Evolutionary conservation across 2,113 vertebrate species (phyloP).

Genomic region (Suricata suricatta): DNA sequence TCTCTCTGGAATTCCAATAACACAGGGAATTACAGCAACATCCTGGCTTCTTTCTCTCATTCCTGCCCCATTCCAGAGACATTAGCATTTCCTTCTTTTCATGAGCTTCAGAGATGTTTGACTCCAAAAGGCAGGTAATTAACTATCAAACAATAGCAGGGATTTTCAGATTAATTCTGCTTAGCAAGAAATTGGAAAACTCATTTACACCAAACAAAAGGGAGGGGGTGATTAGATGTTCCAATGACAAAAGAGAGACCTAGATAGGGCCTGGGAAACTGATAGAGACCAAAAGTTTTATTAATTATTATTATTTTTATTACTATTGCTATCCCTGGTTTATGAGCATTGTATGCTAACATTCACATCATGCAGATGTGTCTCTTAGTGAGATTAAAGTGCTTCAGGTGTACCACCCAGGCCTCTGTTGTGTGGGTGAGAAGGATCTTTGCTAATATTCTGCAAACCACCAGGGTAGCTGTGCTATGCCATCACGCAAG

Average conservation of each 20-base stretch:
- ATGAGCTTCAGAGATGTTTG: slow-evolving; percentile 39
- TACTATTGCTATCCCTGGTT: slow-evolving; percentile 57
- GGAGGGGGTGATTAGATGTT: slow-evolving; percentile 82
- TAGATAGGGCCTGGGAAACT: slow-evolving; percentile 72
- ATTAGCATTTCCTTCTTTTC: not conserved
- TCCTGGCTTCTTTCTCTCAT: not conserved
- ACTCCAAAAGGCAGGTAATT: slow-evolving; percentile 83
- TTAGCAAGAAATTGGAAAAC: slow-evolving; percentile 80
- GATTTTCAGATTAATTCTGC: slow-evolving; percentile 87
- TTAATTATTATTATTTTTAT: not conserved
- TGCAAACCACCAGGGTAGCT: slow-evolving; percentile 42
- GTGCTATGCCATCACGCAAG: not conserved
- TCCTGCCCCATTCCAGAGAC: not conserved
- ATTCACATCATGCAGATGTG: slow-evolving; percentile 78
- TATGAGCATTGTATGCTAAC: slow-evolving; percentile 64
- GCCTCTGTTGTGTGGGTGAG: slow-evolving; percentile 38
- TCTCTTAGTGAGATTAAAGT: slow-evolving; percentile 80
- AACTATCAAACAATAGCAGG: slow-evolving; percentile 85
- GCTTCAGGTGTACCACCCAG: slow-evolving; percentile 25
- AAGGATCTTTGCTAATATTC: slow-evolving; percentile 56
- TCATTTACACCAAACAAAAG: slow-evolving; percentile 88
- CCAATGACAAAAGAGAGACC: slow-evolving; percentile 78
- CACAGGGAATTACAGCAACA: fast-evolving
- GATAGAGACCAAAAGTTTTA: slow-evolving; percentile 73
- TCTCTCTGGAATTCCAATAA: not conserved